Base-by-base conservation (phyloP, 2,888 invertebrate species). In the Teleiodes luculella region DNA sequence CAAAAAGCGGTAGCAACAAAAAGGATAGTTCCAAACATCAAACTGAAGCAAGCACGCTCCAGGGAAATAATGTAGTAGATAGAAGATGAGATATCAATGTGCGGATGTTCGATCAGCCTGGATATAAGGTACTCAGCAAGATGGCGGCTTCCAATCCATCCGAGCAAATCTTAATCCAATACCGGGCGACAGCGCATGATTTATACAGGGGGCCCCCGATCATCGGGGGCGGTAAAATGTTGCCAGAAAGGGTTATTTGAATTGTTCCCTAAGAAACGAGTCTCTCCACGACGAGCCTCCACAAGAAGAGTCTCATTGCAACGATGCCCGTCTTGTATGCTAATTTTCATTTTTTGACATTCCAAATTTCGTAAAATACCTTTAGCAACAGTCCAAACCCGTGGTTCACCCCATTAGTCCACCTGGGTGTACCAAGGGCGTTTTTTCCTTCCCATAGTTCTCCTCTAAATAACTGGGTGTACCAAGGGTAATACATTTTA, bases 151-250 rank as follows among this genome's bases (percentile, higher is more conserved):
- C 61, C 62, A 60, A 63, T 62, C 76, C 70, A 78, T 68, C 74
- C 71, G 71, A 64, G 63, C 72, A 86, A 86, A 86, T 86, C 87
- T 86, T 86, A 86, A 86, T 86, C 84, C 83, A 86, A 86, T 86
- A 84, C 79, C 68, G 63, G 62, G 76, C 77, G 86, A 86, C 86
- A 83, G 79, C 79, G 72, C 74, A 79, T 86, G 86, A 86, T 86
- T 84, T 86, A 86, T 86, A 79, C 70, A 70, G 72, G 66, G 69
- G 69, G 72, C 70, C 63, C 74, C 63, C 58, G 63, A 61, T 70
- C 73, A 78, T 80, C 74, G 64, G 72, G 65, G 56, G 54, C 68
- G 61, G 64, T 83, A 85, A 78, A 70, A 79, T 76, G 73, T 13
- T 53, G 68, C 68, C 55, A 13, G 13, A 43, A 43, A 20, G 28